Conservation (phyloP, 2,797 vertebrate species). For the Crocidura indochinensis region DNA sequence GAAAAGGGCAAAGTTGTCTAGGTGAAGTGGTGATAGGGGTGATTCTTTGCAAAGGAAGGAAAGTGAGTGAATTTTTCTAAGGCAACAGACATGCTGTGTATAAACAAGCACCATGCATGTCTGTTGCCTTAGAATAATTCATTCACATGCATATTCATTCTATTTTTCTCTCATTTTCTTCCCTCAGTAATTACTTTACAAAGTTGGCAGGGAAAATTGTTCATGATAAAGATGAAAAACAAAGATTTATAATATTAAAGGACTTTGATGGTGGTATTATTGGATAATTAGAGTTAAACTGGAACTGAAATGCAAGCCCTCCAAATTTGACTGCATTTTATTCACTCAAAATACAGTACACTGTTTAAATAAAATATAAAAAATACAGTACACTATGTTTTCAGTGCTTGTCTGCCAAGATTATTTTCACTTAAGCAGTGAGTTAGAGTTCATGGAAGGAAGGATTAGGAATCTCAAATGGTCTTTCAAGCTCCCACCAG, state of each 20-base stretch:
- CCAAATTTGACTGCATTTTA: neutral
- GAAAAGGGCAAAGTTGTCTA: neutral
- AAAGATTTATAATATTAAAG: conserved; percentile 23
- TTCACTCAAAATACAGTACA: too few species aligned
- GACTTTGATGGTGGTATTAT: neutral
- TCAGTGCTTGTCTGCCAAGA: neutral
- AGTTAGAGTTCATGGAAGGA: neutral
- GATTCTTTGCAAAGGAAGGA: neutral
- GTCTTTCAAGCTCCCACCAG: too few species aligned
- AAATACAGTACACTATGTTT: neutral
- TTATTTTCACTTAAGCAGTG: neutral
- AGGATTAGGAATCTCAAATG: neutral
- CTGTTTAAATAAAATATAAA: too few species aligned
- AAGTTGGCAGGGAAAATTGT: neutral
- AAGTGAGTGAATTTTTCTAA: neutral
- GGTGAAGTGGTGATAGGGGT: neutral
- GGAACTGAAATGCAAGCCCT: neutral
- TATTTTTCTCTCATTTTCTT: conserved; percentile 15
- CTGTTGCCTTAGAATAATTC: neutral
- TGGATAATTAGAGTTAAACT: neutral
- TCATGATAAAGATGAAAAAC: neutral
- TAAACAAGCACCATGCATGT: neutral
- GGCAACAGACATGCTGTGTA: neutral
- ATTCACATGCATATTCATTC: neutral
- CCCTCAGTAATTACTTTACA: neutral